A percentile compares a stretch with the other conserved stretches of the same genome.
phyloP scores from a whole-genome alignment of 1,140 invertebrate genomes.

The Cryptotermes secundus region DNA sequence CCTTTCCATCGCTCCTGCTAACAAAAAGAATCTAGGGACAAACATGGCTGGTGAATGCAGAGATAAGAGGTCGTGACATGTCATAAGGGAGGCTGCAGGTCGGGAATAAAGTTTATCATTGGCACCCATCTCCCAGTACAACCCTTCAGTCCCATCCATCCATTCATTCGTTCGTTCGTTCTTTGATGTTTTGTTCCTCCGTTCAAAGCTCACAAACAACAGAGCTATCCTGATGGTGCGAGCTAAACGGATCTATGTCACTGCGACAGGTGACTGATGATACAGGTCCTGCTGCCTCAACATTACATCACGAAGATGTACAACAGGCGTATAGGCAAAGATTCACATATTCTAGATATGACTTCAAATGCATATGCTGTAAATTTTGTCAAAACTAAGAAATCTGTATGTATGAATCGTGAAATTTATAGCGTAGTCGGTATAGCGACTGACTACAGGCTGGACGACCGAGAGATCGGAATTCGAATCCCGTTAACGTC shows the following conservation, averaged over 20 bases:
- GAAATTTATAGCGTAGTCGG: too few species aligned
- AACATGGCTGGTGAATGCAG: background rate
- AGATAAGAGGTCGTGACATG: slow-evolving; percentile 1
- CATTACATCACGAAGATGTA: too few species aligned
- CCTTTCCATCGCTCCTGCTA: background rate
- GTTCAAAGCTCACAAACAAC: background rate
- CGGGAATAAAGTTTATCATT: background rate
- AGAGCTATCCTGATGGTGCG: background rate
- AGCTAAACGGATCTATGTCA: background rate
- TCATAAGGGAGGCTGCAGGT: background rate
- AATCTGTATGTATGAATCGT: too few species aligned
- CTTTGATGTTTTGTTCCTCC: background rate
- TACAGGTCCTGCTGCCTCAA: too few species aligned
- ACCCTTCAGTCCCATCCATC: background rate
- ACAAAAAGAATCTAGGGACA: background rate
- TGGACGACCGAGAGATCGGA: too few species aligned
- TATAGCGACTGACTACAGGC: too few species aligned
- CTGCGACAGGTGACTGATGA: too few species aligned
- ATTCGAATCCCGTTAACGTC: too few species aligned
- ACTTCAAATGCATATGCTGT: too few species aligned
- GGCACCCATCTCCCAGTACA: background rate
- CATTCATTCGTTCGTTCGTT: slow-evolving; percentile 1
- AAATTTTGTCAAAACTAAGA: too few species aligned
- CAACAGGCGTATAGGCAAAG: too few species aligned
- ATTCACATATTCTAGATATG: too few species aligned